These are phyloP conservation scores for Colletes gigas DNA, from an alignment of 1,140 invertebrate genomes.

Conservation along the genomic window DNA sequence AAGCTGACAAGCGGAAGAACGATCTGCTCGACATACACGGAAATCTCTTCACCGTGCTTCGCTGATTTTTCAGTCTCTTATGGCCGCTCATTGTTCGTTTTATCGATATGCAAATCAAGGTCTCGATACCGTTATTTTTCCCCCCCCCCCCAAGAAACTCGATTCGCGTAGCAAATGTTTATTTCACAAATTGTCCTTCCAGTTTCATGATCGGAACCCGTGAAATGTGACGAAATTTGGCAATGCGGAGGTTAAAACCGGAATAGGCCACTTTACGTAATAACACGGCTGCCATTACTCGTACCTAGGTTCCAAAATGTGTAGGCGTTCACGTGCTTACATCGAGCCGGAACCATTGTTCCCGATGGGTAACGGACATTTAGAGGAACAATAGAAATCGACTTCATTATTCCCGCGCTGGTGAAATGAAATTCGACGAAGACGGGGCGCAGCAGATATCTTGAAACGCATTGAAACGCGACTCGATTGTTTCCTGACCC, in stretches of 20 bases:
- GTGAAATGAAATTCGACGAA: slow-evolving; percentile 18
- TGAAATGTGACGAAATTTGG: slow-evolving; percentile 1
- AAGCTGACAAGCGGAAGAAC: neutral
- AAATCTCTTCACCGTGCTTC: neutral
- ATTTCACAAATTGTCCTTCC: neutral
- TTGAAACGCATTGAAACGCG: slow-evolving; percentile 1
- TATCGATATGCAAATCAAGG: neutral
- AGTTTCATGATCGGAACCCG: neutral
- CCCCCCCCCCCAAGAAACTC: too few relatives aligned
- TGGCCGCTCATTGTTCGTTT: neutral
- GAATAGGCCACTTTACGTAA: slow-evolving; percentile 44
- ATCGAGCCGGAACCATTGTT: slow-evolving; percentile 23
- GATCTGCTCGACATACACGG: neutral
- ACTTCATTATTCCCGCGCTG: slow-evolving; percentile 40
- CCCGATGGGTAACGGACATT: slow-evolving; percentile 37
- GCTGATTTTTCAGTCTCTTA: neutral
- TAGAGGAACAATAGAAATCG: slow-evolving; percentile 42
- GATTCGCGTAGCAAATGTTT: neutral
- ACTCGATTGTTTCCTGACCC: neutral
- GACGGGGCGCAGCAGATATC: neutral
- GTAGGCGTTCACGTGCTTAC: slow-evolving; percentile 40
- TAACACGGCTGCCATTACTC: slow-evolving; percentile 25
- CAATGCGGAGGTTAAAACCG: neutral
- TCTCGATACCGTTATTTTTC: neutral
- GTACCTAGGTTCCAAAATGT: slow-evolving; percentile 17